A percentile compares a stretch with the other conserved stretches of the same genome.
phyloP scores from a whole-genome alignment of 2,797 vertebrate genomes.

The Halcyon chelicuti region DNA sequence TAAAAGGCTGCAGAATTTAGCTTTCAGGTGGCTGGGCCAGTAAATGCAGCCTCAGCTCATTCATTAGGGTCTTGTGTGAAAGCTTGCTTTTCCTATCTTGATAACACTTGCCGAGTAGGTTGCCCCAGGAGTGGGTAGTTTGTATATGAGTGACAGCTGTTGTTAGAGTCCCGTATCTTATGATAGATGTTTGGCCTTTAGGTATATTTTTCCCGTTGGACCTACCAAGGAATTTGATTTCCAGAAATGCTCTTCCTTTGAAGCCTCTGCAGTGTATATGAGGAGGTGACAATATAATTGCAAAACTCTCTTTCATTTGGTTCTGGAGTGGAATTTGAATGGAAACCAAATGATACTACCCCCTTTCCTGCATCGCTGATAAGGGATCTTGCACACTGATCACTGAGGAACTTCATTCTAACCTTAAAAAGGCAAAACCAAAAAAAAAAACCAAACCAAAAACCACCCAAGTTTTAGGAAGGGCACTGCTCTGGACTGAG shows the following conservation, averaged over 20 bases:
- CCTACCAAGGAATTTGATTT: not conserved
- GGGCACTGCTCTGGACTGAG: not conserved
- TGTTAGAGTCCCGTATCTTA: not conserved
- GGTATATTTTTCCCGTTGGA: not conserved
- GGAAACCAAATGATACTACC: not conserved
- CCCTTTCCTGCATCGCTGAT: not conserved
- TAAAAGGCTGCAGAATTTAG: not conserved
- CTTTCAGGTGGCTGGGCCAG: not conserved
- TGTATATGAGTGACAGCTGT: not conserved
- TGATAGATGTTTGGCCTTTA: not conserved
- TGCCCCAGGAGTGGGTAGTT: not conserved
- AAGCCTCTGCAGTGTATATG: not conserved
- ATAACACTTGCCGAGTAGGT: not conserved
- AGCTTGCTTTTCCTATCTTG: not conserved
- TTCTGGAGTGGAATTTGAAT: not conserved
- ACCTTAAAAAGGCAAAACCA: not conserved
- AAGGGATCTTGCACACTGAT: not conserved
- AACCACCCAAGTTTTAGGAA: not conserved
- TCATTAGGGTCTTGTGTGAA: not conserved
- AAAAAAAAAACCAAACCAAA: not conserved
- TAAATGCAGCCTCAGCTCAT: not conserved
- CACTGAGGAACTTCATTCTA: not conserved
- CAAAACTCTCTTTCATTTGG: not conserved
- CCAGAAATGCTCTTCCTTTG: not conserved
- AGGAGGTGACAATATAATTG: not conserved